Evolutionary conservation across 2,888 invertebrate species (phyloP).

Genomic region (Platycheirus albimanus): DNA sequence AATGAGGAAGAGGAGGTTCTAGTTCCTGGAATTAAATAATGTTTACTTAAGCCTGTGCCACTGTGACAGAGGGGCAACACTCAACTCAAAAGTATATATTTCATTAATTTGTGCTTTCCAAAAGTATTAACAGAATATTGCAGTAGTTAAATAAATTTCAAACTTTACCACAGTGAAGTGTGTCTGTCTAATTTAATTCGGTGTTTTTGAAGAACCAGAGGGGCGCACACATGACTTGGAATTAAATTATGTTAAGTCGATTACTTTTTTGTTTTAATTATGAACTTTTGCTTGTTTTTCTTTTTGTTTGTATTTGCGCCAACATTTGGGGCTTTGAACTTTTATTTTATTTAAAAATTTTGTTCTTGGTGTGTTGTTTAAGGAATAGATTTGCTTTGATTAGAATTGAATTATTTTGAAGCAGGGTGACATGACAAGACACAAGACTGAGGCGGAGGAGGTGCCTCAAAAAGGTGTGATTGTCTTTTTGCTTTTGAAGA

Average conservation of each 20-base stretch:
- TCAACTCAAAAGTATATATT: background rate
- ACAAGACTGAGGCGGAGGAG: too few species aligned
- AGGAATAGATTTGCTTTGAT: too few species aligned
- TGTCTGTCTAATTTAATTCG: slow-evolving; percentile 1
- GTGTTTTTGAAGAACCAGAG: background rate
- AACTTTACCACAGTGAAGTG: background rate
- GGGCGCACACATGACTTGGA: background rate
- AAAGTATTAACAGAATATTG: slow-evolving; percentile 13
- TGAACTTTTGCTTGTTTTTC: too few species aligned
- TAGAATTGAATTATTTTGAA: background rate
- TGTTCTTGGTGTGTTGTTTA: too few species aligned
- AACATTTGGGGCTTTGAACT: slow-evolving; percentile 25
- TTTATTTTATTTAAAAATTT: slow-evolving; percentile 1
- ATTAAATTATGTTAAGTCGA: slow-evolving; percentile 41
- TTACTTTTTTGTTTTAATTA: slow-evolving; percentile 19
- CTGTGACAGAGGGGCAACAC: background rate
- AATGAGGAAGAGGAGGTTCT: background rate
- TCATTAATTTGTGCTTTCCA: background rate
- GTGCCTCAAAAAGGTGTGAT: background rate
- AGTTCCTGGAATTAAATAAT: slow-evolving; percentile 19
- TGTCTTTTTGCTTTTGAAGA: background rate
- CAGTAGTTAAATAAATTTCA: slow-evolving; percentile 4
- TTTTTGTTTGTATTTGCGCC: background rate
- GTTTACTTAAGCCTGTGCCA: background rate
- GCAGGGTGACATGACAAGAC: too few species aligned